Conservation (phyloP, 2,888 invertebrate genomes). For the Hemistola chrysoprasaria region DNA sequence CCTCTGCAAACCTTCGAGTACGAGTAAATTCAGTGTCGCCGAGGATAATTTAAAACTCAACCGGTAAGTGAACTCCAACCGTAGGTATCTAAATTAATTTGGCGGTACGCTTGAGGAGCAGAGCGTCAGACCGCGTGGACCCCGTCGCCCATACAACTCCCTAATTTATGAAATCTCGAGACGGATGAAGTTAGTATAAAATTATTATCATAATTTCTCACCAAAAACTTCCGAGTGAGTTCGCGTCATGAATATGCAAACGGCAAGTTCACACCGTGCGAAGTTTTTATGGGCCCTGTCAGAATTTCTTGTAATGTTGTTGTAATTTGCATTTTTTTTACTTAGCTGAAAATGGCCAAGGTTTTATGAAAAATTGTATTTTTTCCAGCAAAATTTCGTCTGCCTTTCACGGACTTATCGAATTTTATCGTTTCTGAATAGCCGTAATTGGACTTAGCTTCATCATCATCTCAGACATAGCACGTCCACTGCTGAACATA, state of each 20-base stretch:
- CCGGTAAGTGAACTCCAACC: conserved; percentile 20
- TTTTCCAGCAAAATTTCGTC: conserved; percentile 39
- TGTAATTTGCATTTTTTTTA: conserved; percentile 63
- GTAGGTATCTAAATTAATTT: conserved; percentile 46
- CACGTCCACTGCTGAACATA: too few relatives aligned
- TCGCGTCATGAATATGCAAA: conserved; percentile 76
- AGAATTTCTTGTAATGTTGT: conserved; percentile 62
- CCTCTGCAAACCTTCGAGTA: not conserved
- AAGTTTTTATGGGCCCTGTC: conserved; percentile 74
- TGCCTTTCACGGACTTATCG: conserved; percentile 1
- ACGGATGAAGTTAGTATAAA: conserved; percentile 74
- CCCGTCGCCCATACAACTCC: conserved; percentile 45
- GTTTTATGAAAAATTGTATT: conserved; percentile 13
- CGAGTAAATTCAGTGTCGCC: conserved; percentile 6
- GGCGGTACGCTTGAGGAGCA: conserved; percentile 30
- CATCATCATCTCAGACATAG: too few relatives aligned
- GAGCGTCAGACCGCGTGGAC: conserved; percentile 46
- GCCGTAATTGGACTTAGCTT: too few relatives aligned
- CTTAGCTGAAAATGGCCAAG: conserved; percentile 23
- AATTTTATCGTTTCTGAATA: not conserved
- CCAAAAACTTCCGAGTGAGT: conserved; percentile 76
- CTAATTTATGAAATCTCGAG: conserved; percentile 66
- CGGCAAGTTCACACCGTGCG: conserved; percentile 65
- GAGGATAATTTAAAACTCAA: conserved; percentile 16
- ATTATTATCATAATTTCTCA: conserved; percentile 79